Base-by-base conservation (phyloP, 1,140 invertebrate genomes). In the Zaprionus ornatus region DNA sequence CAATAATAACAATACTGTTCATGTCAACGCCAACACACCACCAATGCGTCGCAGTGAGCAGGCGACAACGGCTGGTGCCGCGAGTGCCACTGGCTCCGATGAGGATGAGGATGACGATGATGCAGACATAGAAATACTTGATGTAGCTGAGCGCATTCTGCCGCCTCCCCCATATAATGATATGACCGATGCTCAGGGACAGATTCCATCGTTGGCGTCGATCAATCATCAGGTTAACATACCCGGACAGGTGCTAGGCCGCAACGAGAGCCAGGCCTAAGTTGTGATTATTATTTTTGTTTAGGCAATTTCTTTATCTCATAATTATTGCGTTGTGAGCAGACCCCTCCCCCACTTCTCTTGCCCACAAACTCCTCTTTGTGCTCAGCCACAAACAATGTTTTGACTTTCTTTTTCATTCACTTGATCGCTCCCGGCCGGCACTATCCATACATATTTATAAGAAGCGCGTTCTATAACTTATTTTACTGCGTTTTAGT, bases 1-100 rank as follows among this genome's bases (percentile, higher is more conserved):
- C n/a, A 92, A 92, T 57, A 92, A 92, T 21, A 92, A 92, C 66
- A 92, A 92, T 19, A 92, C 91, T 3, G 79, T 92, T 55, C 91
- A 92, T 74, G 85, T 92, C 25, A 92, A 92, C 48, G 91, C 91
- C 62, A 92, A 92, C 64, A 91, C 91, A 37, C 91, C 91, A 29
- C 84, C 91, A 15, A 92, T 91, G 90, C 72, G 91, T 32, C 91
- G 91, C 13, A 92, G 79, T 56, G 91, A 92, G 23, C 72, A 77
- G 17, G 25, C 45, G 13, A 62, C 64, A 54, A 40, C 61, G 4
- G 48, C 37, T 32, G 32, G 7, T 50, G 72, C 54, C 17, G 55
- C 70, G n/a, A 48, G 7, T 12, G 9, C 42, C 19, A 12, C 68
- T 6, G 82, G 25, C 25, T 65, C 64, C 1, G 78, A 84, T 27